Conservation (phyloP, 2,797 vertebrate species). For the Siniperca obscura region DNA sequence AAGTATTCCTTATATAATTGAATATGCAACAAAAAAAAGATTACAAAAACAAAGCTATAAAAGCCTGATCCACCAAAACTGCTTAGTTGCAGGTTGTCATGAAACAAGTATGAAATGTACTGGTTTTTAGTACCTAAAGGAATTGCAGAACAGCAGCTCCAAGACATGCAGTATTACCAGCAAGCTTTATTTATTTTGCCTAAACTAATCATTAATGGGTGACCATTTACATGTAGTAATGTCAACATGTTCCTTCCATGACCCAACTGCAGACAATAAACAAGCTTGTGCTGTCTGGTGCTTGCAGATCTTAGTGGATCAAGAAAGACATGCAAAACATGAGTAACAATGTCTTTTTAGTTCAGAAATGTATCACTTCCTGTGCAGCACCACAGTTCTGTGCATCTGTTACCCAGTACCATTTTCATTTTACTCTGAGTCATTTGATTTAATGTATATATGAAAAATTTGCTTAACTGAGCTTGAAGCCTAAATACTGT, state of each 20-base stretch:
- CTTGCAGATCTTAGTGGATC: constrained; percentile 4
- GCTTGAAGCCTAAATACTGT: neutral
- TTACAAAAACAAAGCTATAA: constrained; percentile 1
- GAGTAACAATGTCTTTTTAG: neutral
- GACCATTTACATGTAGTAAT: neutral
- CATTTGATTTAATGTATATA: neutral
- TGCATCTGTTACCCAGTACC: neutral
- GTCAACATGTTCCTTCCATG: too few relatives aligned
- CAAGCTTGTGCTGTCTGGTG: neutral
- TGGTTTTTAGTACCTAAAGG: neutral
- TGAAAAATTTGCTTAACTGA: neutral
- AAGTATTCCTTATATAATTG: constrained; percentile 9
- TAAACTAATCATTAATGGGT: neutral
- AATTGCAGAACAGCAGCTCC: neutral
- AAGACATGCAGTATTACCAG: neutral
- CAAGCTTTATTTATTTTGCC: neutral
- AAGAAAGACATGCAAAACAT: neutral
- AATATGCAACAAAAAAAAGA: neutral
- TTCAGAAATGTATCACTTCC: neutral
- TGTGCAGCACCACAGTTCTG: neutral
- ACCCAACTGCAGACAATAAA: neutral
- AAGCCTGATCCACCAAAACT: neutral
- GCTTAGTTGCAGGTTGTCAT: neutral
- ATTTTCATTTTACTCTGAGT: neutral
- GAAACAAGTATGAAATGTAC: neutral